Evolutionary conservation across 2,113 vertebrate species (phyloP), one percentile per base, ranked within the genome.

Genomic region (Orientallactaga bullata): DNA sequence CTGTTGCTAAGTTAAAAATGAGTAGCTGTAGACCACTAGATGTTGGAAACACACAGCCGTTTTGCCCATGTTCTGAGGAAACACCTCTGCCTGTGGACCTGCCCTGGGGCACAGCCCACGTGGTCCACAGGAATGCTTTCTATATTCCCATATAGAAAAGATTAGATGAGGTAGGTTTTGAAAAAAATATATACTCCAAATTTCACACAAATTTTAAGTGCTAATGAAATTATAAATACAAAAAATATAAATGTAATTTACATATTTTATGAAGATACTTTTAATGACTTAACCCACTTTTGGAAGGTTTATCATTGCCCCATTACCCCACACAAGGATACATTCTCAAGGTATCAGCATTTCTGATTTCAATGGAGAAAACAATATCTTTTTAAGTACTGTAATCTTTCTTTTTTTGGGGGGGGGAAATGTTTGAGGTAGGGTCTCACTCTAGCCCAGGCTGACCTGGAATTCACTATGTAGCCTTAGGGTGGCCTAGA

Each of bases 171-270:
- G 7, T 63, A 60, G 21, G 39, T 71, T 55, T 79, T 51, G 32
- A 73, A 30, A 47, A 15, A 76, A 65, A 47, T 11, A 76, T 60
- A 77, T 63, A 81, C 72, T 85, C 23, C 16, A 84, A 71, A 78
- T 92, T 63, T n/a, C 83, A 39, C 39, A 35, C 74, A n/a, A n/a
- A n/a, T 83, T 82, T 79, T 42, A 86, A 86, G 60, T 71, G 55
- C 35, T 79, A 89, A 65, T 91, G 65, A 84, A 95, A 92, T 85
- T 74, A 24, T 60, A 55, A 89, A 30, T 61, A 32, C 51, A 58
- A 79, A 74, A 88, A 95, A 66, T 83, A 63, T 5, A 65, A 18
- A 3, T 5, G 1, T 32, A 35, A 37, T 66, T 60, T 60, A 35
- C 13, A 30, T 91, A 61, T 83, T 85, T 89, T 90, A 9, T 68